phyloP scores from a whole-genome alignment of 2,888 invertebrate genomes.

The Plebejus anna region DNA sequence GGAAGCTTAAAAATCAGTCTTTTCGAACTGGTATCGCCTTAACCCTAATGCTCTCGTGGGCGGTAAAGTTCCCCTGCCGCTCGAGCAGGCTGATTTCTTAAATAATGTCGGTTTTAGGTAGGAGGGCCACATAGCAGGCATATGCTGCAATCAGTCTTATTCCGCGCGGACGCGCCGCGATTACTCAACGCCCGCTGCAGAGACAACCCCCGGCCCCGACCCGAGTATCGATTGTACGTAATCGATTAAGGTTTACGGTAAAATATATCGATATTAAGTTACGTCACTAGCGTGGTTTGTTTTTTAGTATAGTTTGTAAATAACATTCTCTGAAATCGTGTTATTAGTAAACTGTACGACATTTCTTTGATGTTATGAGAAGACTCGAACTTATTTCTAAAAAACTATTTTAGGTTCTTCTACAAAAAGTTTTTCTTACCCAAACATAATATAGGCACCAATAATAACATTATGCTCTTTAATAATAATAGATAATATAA shows the following conservation, averaged over 20 bases:
- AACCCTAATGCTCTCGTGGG: constrained; percentile 47
- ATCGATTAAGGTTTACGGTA: constrained; percentile 67
- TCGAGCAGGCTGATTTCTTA: constrained; percentile 75
- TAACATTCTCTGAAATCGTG: neutral
- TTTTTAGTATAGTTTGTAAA: constrained; percentile 28
- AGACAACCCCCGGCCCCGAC: constrained; percentile 68
- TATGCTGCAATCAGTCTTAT: constrained; percentile 73
- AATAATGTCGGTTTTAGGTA: constrained; percentile 76
- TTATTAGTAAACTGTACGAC: no score
- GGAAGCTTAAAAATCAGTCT: no score
- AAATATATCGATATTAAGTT: constrained; percentile 56
- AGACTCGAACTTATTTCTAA: no score
- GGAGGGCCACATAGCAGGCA: constrained; percentile 66
- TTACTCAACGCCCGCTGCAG: constrained; percentile 78
- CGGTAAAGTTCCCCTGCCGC: constrained; percentile 72
- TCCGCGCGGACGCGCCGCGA: constrained; percentile 77
- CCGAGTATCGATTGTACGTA: constrained; percentile 69
- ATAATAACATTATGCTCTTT: neutral
- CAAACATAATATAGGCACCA: no score
- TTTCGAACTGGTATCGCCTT: no score
- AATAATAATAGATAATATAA: neutral
- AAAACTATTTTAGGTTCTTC: no score
- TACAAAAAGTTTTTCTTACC: no score
- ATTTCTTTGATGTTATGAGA: no score
- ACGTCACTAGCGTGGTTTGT: constrained; percentile 11